These are phyloP conservation scores for Amia ocellicauda DNA, from an alignment of 2,113 vertebrate species.

Conservation along the genomic window DNA sequence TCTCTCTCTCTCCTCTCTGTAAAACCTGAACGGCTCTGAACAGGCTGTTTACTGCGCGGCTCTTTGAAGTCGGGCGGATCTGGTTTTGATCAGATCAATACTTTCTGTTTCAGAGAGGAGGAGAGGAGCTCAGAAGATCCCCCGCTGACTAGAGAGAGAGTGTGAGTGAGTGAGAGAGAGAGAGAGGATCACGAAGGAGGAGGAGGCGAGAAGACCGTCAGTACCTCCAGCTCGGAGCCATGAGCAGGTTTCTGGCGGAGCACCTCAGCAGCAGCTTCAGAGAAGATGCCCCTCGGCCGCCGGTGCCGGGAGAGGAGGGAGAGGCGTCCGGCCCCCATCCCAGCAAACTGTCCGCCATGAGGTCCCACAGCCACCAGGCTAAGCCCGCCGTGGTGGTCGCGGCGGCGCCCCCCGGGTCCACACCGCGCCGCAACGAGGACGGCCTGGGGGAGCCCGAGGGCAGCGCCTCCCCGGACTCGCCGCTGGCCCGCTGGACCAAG, in stretches of 20 bases:
- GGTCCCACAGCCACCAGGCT: constrained; percentile 67
- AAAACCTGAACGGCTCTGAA: constrained; percentile 67
- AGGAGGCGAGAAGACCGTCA: constrained; percentile 47
- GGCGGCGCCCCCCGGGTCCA: constrained; percentile 62
- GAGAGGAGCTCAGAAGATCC: constrained; percentile 78
- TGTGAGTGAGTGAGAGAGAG: constrained; percentile 70
- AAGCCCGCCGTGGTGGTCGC: constrained; percentile 43
- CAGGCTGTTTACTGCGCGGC: constrained; percentile 79
- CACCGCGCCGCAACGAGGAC: constrained; percentile 84
- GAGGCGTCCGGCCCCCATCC: constrained; percentile 75
- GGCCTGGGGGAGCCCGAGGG: constrained; percentile 94
- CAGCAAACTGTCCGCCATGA: constrained; percentile 62
- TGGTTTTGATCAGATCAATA: constrained; percentile 97
- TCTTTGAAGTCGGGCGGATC: constrained; percentile 91
- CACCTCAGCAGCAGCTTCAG: constrained; percentile 86
- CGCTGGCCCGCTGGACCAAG: constrained; percentile 90
- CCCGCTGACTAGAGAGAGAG: constrained; percentile 92
- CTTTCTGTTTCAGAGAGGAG: constrained; percentile 84
- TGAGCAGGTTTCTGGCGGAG: constrained; percentile 88
- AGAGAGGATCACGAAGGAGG: constrained; percentile 40
- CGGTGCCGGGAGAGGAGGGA: constrained; percentile 95
- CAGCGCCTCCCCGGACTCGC: constrained; percentile 89
- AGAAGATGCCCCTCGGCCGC: constrained; percentile 95
- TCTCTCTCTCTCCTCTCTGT: constrained; percentile 46
- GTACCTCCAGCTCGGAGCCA: constrained; percentile 68